These are phyloP conservation scores for Cactoblastis cactorum DNA, from an alignment of 2,888 invertebrate species.

Conservation along the genomic window DNA sequence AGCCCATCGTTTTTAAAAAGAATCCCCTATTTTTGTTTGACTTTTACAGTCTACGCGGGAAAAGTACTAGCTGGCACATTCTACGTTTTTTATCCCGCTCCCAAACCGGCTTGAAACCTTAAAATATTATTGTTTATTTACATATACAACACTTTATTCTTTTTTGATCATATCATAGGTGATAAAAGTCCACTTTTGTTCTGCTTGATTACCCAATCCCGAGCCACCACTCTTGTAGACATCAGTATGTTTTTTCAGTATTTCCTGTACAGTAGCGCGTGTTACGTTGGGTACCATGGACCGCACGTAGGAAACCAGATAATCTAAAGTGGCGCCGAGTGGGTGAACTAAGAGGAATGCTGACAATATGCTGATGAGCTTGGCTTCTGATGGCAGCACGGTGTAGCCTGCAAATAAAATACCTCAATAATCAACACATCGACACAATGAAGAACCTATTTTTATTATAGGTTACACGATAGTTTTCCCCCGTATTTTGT, in stretches of 20 bases:
- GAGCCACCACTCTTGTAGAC: slow-evolving; percentile 44
- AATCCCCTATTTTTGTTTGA: too few relatives aligned
- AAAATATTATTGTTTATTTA: too few relatives aligned
- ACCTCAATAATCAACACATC: too few relatives aligned
- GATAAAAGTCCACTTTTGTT: slow-evolving; percentile 50
- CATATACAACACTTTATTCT: too few relatives aligned
- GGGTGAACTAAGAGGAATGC: slow-evolving; percentile 64
- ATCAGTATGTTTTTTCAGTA: slow-evolving; percentile 47
- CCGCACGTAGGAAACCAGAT: slow-evolving; percentile 52
- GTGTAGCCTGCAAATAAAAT: slow-evolving; percentile 24
- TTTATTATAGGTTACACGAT: too few relatives aligned
- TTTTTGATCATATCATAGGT: slow-evolving; percentile 36
- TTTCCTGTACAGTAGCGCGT: slow-evolving; percentile 39
- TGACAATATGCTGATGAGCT: slow-evolving; percentile 59
- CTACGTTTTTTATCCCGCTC: too few relatives aligned
- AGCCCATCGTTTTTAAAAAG: too few relatives aligned
- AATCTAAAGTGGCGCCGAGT: slow-evolving; percentile 53
- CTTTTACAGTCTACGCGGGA: too few relatives aligned
- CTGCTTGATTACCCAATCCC: slow-evolving; percentile 47
- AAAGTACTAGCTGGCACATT: too few relatives aligned
- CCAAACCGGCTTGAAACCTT: too few relatives aligned
- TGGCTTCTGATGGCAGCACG: slow-evolving; percentile 47
- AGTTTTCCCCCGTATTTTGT: too few relatives aligned
- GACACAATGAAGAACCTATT: too few relatives aligned
- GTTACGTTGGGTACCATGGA: slow-evolving; percentile 46